Evolutionary conservation across 1,140 invertebrate species (phyloP).

Genomic region (Caerostris darwini): DNA sequence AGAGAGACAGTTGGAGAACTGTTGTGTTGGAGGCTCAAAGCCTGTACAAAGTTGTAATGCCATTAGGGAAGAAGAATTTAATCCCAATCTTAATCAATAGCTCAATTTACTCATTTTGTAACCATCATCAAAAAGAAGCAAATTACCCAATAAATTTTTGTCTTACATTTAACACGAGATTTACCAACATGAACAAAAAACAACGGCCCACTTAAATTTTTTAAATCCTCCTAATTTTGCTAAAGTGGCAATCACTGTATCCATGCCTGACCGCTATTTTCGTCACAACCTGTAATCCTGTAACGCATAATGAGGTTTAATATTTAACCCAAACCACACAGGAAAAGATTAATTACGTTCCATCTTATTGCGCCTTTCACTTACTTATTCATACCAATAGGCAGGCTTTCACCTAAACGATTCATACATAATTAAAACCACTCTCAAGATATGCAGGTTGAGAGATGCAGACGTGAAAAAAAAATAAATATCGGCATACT

Average conservation of each 20-base stretch:
- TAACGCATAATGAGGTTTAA: neutral
- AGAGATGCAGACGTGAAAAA: neutral
- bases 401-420: neutral
- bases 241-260: neutral
- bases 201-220: neutral
- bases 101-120: no score
- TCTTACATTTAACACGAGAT: no score
- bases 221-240: neutral
- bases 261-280: neutral
- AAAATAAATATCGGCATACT: neutral
- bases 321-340: neutral
- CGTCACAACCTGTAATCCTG: neutral
- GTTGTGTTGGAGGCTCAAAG: no score
- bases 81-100: no score
- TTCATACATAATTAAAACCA: constrained; percentile 20
- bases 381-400: constrained; percentile 32
- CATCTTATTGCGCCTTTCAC: neutral
- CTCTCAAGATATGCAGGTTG: neutral
- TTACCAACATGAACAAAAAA: no score
- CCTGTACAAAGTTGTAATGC: no score
- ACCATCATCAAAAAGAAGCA: no score
- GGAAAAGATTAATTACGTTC: neutral
- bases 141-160: no score
- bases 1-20: no score
- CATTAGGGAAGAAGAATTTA: no score